Conservation (phyloP, 2,113 vertebrate species). For the Oreochromis spilurus region DNA sequence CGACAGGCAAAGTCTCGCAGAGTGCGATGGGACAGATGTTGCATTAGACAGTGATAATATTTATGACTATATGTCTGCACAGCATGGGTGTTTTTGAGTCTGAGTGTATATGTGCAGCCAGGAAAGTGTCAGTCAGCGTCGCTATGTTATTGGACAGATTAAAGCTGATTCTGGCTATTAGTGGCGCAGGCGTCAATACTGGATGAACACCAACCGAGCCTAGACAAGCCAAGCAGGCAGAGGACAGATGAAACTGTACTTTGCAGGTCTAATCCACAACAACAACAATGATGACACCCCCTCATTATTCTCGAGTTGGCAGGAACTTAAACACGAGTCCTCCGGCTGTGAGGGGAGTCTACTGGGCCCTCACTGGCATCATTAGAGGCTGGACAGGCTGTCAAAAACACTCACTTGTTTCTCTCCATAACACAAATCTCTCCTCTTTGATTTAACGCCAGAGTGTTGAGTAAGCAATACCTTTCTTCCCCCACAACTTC, state of each 20-base stretch:
- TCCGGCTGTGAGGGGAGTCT: conserved; percentile 45
- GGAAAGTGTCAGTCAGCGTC: conserved; percentile 37
- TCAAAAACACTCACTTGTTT: conserved; percentile 60
- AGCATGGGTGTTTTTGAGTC: not conserved
- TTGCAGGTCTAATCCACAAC: conserved; percentile 53
- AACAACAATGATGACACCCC: conserved; percentile 50
- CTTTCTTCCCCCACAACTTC: conserved; percentile 32
- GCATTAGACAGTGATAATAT: not conserved
- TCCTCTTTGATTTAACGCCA: conserved; percentile 54
- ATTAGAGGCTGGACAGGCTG: conserved; percentile 62
- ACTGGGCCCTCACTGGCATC: conserved; percentile 41
- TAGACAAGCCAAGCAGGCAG: conserved; percentile 50
- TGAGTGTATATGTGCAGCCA: conserved; percentile 19
- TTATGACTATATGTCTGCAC: conserved; percentile 1
- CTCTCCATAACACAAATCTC: conserved; percentile 36
- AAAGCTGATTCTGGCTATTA: conserved; percentile 59
- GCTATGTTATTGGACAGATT: conserved; percentile 51
- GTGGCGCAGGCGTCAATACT: conserved; percentile 37
- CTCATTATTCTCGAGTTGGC: conserved; percentile 59
- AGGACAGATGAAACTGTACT: conserved; percentile 38
- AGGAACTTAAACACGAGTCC: conserved; percentile 54
- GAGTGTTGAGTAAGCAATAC: conserved; percentile 53
- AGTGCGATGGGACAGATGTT: conserved; percentile 30
- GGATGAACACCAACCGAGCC: conserved; percentile 60
- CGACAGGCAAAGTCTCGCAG: not conserved